Percentiles rank a stretch among this genome's conserved stretches.
Evolutionary conservation across 1,140 invertebrate species (phyloP).

Genomic region (Drosophila auraria): DNA sequence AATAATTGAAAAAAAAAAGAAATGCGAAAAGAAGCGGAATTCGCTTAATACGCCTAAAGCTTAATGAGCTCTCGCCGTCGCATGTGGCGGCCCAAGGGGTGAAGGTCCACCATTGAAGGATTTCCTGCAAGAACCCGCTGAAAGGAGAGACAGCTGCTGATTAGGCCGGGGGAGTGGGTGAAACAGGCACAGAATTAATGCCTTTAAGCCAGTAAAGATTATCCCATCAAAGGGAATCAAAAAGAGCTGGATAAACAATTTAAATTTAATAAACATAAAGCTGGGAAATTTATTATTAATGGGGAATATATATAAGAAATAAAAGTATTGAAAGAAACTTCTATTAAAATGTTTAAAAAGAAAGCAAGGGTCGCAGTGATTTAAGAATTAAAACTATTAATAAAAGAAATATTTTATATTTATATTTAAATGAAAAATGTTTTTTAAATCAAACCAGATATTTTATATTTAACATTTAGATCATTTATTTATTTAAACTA

Average conservation of each 20-base stretch:
- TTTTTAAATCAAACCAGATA: no score
- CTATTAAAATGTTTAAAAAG: no score
- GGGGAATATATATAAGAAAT: background rate
- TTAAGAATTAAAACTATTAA: no score
- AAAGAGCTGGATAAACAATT: background rate
- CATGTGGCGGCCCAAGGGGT: background rate
- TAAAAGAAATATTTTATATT: no score
- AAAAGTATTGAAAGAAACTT: no score
- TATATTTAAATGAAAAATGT: no score
- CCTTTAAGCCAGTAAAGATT: slow-evolving; percentile 10
- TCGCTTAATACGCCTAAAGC: slow-evolving; percentile 69
- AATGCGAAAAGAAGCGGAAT: slow-evolving; percentile 26
- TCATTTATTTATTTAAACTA: no score
- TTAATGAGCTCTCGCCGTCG: slow-evolving; percentile 66
- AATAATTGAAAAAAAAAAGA: slow-evolving; percentile 58
- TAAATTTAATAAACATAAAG: background rate
- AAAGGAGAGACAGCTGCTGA: slow-evolving; percentile 27
- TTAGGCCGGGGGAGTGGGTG: slow-evolving; percentile 13
- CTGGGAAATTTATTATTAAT: background rate
- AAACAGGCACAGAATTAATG: slow-evolving; percentile 5
- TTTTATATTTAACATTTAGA: no score
- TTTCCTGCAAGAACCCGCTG: background rate
- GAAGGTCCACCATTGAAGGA: slow-evolving; percentile 8
- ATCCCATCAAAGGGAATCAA: slow-evolving; percentile 2
- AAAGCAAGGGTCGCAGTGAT: no score